These are phyloP conservation scores for Propsilocerus akamusi DNA, from an alignment of 1,140 invertebrate genomes.

Conservation along the genomic window DNA sequence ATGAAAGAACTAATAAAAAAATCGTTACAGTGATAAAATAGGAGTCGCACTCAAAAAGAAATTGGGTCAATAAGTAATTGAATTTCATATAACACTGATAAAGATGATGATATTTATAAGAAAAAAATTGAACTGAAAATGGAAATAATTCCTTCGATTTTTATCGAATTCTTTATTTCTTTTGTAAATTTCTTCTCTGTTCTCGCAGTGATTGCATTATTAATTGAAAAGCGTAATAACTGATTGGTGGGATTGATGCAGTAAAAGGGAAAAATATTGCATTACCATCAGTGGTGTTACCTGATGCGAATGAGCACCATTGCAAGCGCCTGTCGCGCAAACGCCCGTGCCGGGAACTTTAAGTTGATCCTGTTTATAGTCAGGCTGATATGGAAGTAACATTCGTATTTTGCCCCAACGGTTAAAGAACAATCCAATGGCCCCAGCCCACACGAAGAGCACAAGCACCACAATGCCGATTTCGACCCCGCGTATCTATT, in stretches of 20 bases:
- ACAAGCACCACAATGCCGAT: constrained; percentile 73
- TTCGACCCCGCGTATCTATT: constrained; percentile 65
- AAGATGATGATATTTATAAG: constrained; percentile 16
- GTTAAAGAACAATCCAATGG: constrained; percentile 77
- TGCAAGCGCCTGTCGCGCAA: constrained; percentile 38
- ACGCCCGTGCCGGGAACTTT: constrained; percentile 62
- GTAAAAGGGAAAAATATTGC: not conserved
- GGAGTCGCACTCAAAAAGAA: not conserved
- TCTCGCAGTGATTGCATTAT: too few species aligned
- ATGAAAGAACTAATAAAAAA: not conserved
- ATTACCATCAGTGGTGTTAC: constrained; percentile 10
- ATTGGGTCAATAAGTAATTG: not conserved
- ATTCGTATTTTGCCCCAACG: constrained; percentile 86
- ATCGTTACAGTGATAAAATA: not conserved
- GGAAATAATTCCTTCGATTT: too few species aligned
- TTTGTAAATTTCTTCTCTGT: too few species aligned
- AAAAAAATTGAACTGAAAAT: too few species aligned
- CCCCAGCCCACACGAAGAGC: constrained; percentile 68
- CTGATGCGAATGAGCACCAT: constrained; percentile 27
- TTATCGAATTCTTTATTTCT: constrained; percentile 11
- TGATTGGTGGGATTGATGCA: not conserved
- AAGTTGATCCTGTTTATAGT: constrained; percentile 66
- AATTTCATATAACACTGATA: constrained; percentile 5
- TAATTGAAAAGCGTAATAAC: too few species aligned
- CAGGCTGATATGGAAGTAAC: constrained; percentile 79